A percentile compares a stretch with the other conserved stretches of the same genome.
phyloP scores from a whole-genome alignment of 2,888 invertebrate genomes.

The Melieria picta region DNA sequence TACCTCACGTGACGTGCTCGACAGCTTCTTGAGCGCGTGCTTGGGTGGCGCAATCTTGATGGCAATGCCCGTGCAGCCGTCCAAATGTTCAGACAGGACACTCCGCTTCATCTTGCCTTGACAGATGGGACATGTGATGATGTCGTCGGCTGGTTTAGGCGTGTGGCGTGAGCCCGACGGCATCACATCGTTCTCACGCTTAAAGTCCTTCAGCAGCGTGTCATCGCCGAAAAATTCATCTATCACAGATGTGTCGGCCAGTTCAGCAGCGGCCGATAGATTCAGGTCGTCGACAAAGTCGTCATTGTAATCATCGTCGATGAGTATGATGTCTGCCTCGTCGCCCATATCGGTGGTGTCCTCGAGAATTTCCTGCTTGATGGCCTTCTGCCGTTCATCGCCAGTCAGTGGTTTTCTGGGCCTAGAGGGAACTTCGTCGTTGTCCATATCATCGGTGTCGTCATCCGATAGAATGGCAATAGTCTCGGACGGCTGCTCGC shows the following conservation, averaged over 20 bases:
- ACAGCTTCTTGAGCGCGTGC: slow-evolving; percentile 34
- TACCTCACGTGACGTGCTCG: slow-evolving; percentile 39
- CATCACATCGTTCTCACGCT: slow-evolving; percentile 56
- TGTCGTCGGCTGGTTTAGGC: slow-evolving; percentile 55
- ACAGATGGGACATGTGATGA: slow-evolving; percentile 63
- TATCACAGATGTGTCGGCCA: slow-evolving; percentile 59
- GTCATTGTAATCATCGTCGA: slow-evolving; percentile 57
- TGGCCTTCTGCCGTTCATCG: slow-evolving; percentile 53
- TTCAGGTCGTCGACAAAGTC: slow-evolving; percentile 52
- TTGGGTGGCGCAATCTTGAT: slow-evolving; percentile 49
- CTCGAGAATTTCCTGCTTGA: slow-evolving; percentile 62
- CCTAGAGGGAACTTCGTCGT: slow-evolving; percentile 6
- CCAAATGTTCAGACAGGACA: slow-evolving; percentile 57
- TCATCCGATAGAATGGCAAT: slow-evolving; percentile 54
- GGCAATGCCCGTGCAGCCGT: slow-evolving; percentile 62
- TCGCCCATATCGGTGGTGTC: slow-evolving; percentile 48
- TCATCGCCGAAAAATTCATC: slow-evolving; percentile 63
- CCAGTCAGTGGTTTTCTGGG: slow-evolving; percentile 41
- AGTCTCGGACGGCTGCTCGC: slow-evolving; percentile 42
- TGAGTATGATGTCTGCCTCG: slow-evolving; percentile 58
- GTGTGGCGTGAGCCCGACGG: slow-evolving; percentile 49
- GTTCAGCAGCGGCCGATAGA: slow-evolving; percentile 48
- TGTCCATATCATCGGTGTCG: slow-evolving; percentile 41
- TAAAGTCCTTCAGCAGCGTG: slow-evolving; percentile 59
- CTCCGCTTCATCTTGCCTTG: slow-evolving; percentile 58